phyloP scores from a whole-genome alignment of 2,113 vertebrate genomes.

The Bolborhynchus lineola region DNA sequence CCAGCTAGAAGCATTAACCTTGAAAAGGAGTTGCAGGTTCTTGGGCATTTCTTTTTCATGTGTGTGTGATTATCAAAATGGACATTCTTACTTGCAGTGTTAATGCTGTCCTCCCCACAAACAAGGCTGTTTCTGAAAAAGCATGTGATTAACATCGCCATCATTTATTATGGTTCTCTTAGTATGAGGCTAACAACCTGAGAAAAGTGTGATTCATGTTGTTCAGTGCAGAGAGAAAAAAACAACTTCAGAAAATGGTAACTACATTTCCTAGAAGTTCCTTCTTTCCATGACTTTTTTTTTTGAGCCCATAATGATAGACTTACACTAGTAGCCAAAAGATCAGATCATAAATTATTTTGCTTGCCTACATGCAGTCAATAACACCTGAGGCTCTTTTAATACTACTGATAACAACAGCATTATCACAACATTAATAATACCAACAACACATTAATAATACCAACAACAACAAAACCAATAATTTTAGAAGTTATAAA shows the following conservation, averaged over 20 bases:
- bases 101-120: not conserved
- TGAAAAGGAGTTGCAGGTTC: not conserved
- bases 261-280: not conserved
- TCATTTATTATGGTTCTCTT: not conserved
- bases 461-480: not conserved
- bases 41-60: not conserved
- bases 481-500: not conserved
- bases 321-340: not conserved
- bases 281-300: not conserved
- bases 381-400: not conserved
- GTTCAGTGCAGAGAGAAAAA: not conserved
- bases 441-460: not conserved
- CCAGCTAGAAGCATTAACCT: not conserved
- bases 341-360: not conserved
- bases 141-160: slow-evolving; percentile 1
- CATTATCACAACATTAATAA: not conserved
- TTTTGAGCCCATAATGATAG: not conserved
- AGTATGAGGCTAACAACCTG: not conserved
- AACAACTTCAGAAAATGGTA: not conserved
- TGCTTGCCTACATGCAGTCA: not conserved
- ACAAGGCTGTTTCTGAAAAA: not conserved
- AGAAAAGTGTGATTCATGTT: slow-evolving; percentile 5
- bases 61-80: not conserved
- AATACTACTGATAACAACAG: not conserved
- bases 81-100: not conserved